phyloP scores from a whole-genome alignment of 1,140 invertebrate genomes.

The Bombus confusus region DNA sequence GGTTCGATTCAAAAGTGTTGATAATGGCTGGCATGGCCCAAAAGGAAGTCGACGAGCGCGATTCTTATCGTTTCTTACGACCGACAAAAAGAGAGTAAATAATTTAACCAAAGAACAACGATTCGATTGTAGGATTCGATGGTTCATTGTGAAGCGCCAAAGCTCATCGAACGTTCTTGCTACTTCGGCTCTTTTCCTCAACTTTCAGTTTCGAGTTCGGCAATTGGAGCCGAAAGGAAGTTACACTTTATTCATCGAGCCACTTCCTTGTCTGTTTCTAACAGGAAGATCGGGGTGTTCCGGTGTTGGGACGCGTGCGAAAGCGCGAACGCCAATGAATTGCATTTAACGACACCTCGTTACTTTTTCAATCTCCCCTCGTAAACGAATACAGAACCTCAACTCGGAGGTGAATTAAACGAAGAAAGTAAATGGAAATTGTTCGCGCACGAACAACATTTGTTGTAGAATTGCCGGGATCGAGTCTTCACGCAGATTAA shows the following conservation, averaged over 20 bases:
- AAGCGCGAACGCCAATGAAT: conserved; percentile 49
- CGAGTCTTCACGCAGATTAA: neutral
- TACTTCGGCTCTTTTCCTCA: conserved; percentile 20
- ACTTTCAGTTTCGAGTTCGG: conserved; percentile 29
- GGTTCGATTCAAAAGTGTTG: conserved; percentile 8
- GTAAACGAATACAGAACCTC: neutral
- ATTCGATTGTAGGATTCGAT: conserved; percentile 30
- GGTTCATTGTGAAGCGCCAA: conserved; percentile 11
- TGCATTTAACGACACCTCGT: conserved; percentile 24
- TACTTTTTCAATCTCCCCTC: conserved; percentile 1
- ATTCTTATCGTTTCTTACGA: conserved; percentile 43
- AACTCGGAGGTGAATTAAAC: too few relatives aligned
- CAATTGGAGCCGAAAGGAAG: conserved; percentile 21
- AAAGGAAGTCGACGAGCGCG: neutral
- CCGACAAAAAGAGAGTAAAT: conserved; percentile 39
- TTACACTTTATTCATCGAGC: conserved; percentile 58
- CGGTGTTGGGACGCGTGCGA: conserved; percentile 5
- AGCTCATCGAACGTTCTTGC: conserved; percentile 4
- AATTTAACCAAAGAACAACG: conserved; percentile 47
- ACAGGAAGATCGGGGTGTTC: conserved; percentile 20
- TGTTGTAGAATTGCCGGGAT: neutral
- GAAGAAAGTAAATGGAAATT: neutral
- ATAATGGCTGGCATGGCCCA: neutral
- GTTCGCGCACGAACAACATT: neutral
- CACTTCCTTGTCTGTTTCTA: conserved; percentile 29